Base-by-base conservation (phyloP, 2,888 invertebrate species). In the Taphrorychus bicolor region DNA sequence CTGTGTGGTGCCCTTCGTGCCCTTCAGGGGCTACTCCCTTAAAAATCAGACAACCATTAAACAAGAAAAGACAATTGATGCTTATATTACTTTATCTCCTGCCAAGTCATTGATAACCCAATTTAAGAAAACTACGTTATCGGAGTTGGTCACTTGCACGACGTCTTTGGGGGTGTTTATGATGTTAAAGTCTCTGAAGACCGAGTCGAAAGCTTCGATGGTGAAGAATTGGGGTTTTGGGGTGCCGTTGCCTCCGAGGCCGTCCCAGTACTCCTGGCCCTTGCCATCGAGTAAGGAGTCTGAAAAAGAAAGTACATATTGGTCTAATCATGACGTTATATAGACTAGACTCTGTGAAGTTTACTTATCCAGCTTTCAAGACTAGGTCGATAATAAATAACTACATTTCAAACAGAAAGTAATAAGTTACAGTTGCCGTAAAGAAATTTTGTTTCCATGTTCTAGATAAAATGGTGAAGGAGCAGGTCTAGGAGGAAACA, bases 261-360 rank as follows among this genome's bases (percentile, higher is more conserved):
- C 69, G 59, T 73, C 73, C 73, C 72, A 73, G 22, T 73, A 73
- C 9, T 66, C 32, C 5, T 69, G 64, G n/a, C 73, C 73, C 59
- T 72, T 70, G 0, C 73, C 73, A 58, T 73, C 68, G 19, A 73
- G 48, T 24, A 72, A 17, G 2, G 71, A 69, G 22, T 57, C 72
- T 72, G 63, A 53, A n/a, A 24, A 32, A 32, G 7, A 32, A n/a
- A n/a, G n/a, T n/a, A n/a, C n/a, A n/a, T n/a, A n/a, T n/a, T n/a
- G n/a, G n/a, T n/a, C n/a, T n/a, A n/a, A n/a, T n/a, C n/a, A n/a
- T n/a, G n/a, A n/a, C n/a, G n/a, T n/a, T n/a, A n/a, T n/a, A n/a
- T n/a, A n/a, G n/a, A n/a, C n/a, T n/a, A n/a, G n/a, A n/a, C n/a
- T n/a, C n/a, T n/a, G n/a, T n/a, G n/a, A n/a, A n/a, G n/a, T n/a